These are phyloP conservation scores for Crotalus tigris DNA, from an alignment of 2,113 vertebrate genomes.

Conservation along the genomic window DNA sequence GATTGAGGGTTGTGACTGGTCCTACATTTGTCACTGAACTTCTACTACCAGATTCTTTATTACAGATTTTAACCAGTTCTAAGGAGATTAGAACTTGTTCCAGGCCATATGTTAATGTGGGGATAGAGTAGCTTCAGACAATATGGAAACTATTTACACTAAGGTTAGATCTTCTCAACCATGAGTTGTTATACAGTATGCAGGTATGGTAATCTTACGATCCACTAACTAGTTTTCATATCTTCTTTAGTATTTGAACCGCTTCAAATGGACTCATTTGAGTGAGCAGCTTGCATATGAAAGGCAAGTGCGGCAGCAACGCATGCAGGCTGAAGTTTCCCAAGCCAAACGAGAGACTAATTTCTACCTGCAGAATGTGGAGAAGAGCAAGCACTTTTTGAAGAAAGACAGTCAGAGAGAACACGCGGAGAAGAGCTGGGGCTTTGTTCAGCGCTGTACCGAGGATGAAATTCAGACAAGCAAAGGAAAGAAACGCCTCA, in stretches of 20 bases:
- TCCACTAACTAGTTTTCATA: background rate
- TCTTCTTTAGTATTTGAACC: slow-evolving; percentile 81
- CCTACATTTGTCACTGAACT: background rate
- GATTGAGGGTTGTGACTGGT: too few species aligned
- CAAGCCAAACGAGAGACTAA: slow-evolving; percentile 87
- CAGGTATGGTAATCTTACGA: background rate
- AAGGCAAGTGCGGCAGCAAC: slow-evolving; percentile 80
- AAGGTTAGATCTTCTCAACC: background rate
- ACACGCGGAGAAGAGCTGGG: slow-evolving; percentile 73
- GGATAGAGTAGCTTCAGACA: background rate
- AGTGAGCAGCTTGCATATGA: slow-evolving; percentile 86
- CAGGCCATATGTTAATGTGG: background rate
- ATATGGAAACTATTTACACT: background rate
- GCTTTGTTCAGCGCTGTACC: slow-evolving; percentile 80
- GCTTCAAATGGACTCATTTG: slow-evolving; percentile 89
- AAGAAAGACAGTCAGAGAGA: slow-evolving; percentile 50
- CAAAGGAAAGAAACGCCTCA: slow-evolving; percentile 39
- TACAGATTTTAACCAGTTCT: background rate
- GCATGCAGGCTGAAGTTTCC: slow-evolving; percentile 81
- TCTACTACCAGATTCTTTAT: background rate
- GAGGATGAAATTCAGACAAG: slow-evolving; percentile 78
- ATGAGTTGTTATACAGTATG: background rate
- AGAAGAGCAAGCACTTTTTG: slow-evolving; percentile 76
- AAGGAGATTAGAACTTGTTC: background rate
- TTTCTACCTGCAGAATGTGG: slow-evolving; percentile 86